Evolutionary conservation across 2,797 vertebrate species (phyloP).

Genomic region (Rhynchonycteris naso): DNA sequence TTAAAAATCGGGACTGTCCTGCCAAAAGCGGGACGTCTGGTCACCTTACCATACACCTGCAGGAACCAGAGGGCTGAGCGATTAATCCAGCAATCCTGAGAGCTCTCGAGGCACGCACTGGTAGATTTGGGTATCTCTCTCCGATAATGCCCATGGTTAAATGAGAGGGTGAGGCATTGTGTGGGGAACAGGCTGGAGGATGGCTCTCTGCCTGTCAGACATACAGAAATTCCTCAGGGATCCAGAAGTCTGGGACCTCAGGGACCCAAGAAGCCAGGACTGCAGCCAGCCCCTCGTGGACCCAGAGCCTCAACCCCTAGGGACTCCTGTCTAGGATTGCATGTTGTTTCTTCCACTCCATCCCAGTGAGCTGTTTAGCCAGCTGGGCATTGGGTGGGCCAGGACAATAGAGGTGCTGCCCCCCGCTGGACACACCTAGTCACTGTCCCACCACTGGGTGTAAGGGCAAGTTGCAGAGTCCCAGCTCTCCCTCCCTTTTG

Average conservation of each 20-base stretch:
- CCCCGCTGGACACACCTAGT: neutral
- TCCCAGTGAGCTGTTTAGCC: rapidly evolving
- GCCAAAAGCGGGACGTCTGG: too few species aligned
- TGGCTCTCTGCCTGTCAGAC: neutral
- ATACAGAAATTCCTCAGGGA: neutral
- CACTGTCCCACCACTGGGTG: neutral
- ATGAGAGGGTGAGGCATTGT: neutral
- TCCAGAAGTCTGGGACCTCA: neutral
- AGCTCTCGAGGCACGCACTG: neutral
- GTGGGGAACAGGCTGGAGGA: neutral
- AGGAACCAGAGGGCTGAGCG: neutral
- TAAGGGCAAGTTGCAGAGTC: neutral
- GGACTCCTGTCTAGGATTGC: neutral
- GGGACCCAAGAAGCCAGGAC: neutral
- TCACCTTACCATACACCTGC: neutral
- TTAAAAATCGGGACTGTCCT: too few species aligned
- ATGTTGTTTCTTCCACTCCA: neutral
- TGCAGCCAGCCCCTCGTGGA: too few species aligned
- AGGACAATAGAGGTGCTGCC: neutral
- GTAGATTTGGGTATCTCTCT: neutral
- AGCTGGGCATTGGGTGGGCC: neutral
- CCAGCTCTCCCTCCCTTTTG: neutral
- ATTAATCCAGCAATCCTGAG: neutral
- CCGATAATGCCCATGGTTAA: neutral
- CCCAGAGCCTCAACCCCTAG: neutral